Evolutionary conservation across 2,113 vertebrate genomes (phyloP), one percentile per base, ranked within the genome.

Genomic region (Nesogale talazaci): DNA sequence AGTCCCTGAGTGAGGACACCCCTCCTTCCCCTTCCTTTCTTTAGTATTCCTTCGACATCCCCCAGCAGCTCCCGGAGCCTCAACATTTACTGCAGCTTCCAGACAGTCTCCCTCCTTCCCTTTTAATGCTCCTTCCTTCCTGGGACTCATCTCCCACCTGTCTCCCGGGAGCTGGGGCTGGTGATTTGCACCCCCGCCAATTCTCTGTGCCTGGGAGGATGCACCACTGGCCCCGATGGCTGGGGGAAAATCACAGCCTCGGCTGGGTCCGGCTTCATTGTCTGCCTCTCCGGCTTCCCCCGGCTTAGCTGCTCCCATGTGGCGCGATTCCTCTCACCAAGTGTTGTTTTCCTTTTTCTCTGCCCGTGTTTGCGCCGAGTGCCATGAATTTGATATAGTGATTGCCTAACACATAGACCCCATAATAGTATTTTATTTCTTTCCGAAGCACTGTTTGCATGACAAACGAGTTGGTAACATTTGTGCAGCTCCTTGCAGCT

Each of bases 371-470:
- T 97, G 94, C 91, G 88, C 56, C 31, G 93, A 96, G 63, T 94
- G 95, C 96, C 95, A 93, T 75, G 95, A 94, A 92, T 97, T 94
- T 97, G 96, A 97, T 96, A 90, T 90, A 96, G 95, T 96, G 96
- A 96, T 96, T 96, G 95, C 97, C 95, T 96, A 94, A 93, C 96
- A 95, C 96, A 94, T 75, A 94, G 74, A 96, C 92, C 96, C 92
- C 96, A 95, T 94, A 96, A 97, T 95, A 94, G 95, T 96, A 95
- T 96, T 96, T 96, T 96, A 81, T 97, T 97, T 96, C 95, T 96
- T 97, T 94, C 95, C 52, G 95, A 95, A 94, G 95, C 94, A 88
- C 97, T 92, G 96, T 96, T 96, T 96, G 96, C 97, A 97, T 97
- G 97, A 97, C 95, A 97, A 96, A 95, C 90, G 95, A 96, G 96